phyloP scores from a whole-genome alignment of 2,888 invertebrate genomes.

The Drosophila siamana region DNA sequence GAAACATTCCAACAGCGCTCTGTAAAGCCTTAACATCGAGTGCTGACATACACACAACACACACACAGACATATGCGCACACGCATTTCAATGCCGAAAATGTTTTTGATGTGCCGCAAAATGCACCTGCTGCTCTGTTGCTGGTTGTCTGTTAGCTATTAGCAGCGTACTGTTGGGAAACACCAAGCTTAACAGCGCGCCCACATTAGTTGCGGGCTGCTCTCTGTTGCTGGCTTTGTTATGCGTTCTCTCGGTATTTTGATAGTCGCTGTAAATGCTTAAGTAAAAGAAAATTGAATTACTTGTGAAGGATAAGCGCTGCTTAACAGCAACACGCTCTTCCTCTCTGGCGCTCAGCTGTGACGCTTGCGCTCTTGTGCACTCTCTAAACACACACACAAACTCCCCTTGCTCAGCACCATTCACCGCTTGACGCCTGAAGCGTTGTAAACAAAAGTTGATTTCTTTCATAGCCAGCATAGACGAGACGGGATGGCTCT shows the following conservation, averaged over 20 bases:
- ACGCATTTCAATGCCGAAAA: constrained; percentile 9
- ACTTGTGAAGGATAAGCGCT: constrained; percentile 68
- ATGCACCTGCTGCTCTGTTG: constrained; percentile 54
- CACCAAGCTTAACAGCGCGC: constrained; percentile 36
- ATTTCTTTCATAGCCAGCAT: constrained; percentile 41
- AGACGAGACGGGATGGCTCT: constrained; percentile 18
- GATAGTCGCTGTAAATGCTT: constrained; percentile 66
- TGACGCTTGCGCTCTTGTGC: constrained; percentile 59
- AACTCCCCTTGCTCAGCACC: constrained; percentile 14
- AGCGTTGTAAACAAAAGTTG: constrained; percentile 70
- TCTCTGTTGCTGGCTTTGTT: constrained; percentile 1
- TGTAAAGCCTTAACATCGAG: constrained; percentile 26
- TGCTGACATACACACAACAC: no score
- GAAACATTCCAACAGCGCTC: constrained; percentile 31
- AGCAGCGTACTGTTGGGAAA: constrained; percentile 34
- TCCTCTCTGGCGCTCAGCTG: constrained; percentile 48
- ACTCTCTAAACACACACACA: constrained; percentile 11
- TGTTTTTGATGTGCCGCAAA: constrained; percentile 53
- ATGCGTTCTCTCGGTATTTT: constrained; percentile 40
- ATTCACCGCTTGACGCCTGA: constrained; percentile 52
- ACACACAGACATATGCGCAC: constrained; percentile 26
- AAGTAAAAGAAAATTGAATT: constrained; percentile 70
- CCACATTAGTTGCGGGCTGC: constrained; percentile 17
- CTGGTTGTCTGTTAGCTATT: constrained; percentile 14
- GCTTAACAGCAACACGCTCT: constrained; percentile 55